Percentiles rank a stretch among this genome's conserved stretches.
Conservation (phyloP, 1,140 invertebrate genomes). For the Parasteatoda tepidariorum region DNA sequence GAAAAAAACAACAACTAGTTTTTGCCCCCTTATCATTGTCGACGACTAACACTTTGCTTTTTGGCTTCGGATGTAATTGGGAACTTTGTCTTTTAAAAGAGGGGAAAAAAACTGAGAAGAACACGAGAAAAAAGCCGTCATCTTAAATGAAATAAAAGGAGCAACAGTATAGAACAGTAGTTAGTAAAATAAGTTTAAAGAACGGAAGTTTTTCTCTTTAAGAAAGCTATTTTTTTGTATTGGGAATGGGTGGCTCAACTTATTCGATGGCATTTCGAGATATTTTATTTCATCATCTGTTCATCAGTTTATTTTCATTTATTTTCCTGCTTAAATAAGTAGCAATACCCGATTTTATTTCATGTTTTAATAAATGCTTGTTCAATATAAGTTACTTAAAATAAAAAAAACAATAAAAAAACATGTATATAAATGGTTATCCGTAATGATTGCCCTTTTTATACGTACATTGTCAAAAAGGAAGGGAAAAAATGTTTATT, state of each 20-base stretch:
- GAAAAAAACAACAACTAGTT: constrained; percentile 17
- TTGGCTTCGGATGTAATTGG: constrained; percentile 38
- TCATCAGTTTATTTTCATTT: constrained; percentile 12
- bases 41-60: constrained; percentile 49
- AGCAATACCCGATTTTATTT: no score
- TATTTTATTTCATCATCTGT: constrained; percentile 18
- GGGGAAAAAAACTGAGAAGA: not conserved
- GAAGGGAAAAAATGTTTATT: no score
- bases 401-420: no score
- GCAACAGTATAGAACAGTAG: constrained; percentile 19
- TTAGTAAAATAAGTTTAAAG: constrained; percentile 18
- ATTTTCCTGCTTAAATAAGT: not conserved
- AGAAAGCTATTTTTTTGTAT: constrained; percentile 22
- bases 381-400: no score
- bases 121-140: constrained; percentile 7
- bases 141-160: constrained; percentile 15
- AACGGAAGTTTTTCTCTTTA: not conserved
- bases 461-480: no score
- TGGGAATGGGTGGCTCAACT: constrained; percentile 6
- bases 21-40: constrained; percentile 35
- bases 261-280: constrained; percentile 38
- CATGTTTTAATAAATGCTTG: no score
- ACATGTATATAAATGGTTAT: no score
- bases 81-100: constrained; percentile 35
- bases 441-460: no score